These are phyloP conservation scores for Trematocara stigmaticum DNA, from an alignment of 2,113 vertebrate species.

Conservation along the genomic window DNA sequence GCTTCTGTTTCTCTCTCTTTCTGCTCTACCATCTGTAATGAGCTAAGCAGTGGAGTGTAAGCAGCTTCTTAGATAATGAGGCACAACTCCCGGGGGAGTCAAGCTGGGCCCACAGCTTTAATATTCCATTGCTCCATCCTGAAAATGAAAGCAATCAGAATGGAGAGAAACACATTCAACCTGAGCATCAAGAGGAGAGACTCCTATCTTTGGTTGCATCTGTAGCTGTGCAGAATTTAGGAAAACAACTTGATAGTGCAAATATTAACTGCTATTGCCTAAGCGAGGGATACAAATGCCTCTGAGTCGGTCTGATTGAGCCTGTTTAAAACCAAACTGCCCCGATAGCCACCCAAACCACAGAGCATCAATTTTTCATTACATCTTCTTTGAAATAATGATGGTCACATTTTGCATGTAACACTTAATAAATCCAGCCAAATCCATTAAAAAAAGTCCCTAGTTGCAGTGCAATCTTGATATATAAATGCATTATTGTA, in stretches of 20 bases:
- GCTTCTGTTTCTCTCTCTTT: neutral
- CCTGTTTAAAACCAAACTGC: neutral
- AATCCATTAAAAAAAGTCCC: conserved; percentile 1
- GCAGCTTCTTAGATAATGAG: conserved; percentile 71
- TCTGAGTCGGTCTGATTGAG: neutral
- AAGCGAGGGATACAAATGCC: neutral
- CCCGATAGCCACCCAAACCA: neutral
- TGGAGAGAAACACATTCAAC: neutral
- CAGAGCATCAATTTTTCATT: conserved; percentile 36
- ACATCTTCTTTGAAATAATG: neutral
- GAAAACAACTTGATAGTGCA: neutral
- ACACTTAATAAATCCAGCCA: conserved; percentile 4
- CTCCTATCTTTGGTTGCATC: neutral
- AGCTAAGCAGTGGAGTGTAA: conserved; percentile 63
- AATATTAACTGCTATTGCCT: neutral
- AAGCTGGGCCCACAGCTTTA: conserved; percentile 44
- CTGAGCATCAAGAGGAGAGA: neutral
- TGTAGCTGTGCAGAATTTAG: neutral
- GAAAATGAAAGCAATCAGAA: conserved; percentile 45
- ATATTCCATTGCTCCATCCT: conserved; percentile 30
- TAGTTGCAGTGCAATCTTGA: neutral
- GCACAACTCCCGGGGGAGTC: conserved; percentile 35
- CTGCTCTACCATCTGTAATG: conserved; percentile 59
- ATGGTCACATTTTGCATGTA: conserved; percentile 12
- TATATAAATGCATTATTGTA: conserved; percentile 28